Percentiles rank a stretch among this genome's conserved stretches.
These are phyloP conservation scores for Deilephila elpenor DNA, from an alignment of 2,888 invertebrate genomes.

Conservation along the genomic window DNA sequence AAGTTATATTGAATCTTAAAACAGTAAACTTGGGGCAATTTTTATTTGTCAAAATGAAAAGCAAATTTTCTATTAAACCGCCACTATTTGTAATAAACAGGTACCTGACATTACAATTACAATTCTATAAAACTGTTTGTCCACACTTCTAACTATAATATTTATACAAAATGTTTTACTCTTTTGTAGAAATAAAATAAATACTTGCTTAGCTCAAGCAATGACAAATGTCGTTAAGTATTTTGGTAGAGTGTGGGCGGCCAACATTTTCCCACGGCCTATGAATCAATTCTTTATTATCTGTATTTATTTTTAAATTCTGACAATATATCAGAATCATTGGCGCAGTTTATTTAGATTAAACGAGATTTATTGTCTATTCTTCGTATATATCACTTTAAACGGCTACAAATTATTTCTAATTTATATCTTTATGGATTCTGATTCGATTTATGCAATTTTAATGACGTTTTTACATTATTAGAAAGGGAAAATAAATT, in stretches of 20 bases:
- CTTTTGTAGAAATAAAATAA: too few relatives aligned
- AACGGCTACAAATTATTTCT: constrained; percentile 20
- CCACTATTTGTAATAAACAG: too few relatives aligned
- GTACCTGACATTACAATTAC: too few relatives aligned
- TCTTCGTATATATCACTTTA: constrained; percentile 18
- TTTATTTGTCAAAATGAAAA: too few relatives aligned
- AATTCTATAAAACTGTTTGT: too few relatives aligned
- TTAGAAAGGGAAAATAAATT: neutral
- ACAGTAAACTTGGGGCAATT: too few relatives aligned
- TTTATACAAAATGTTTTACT: too few relatives aligned
- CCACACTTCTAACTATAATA: too few relatives aligned
- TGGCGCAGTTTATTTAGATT: constrained; percentile 52
- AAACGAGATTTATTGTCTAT: constrained; percentile 48
- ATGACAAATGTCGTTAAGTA: constrained; percentile 11
- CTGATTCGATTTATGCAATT: neutral
- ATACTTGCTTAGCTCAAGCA: neutral
- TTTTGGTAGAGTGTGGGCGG: constrained; percentile 29
- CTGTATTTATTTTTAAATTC: constrained; percentile 38
- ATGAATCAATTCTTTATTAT: constrained; percentile 43
- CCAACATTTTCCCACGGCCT: constrained; percentile 53
- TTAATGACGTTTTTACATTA: neutral
- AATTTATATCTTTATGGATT: neutral
- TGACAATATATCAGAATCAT: constrained; percentile 51
- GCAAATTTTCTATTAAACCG: too few relatives aligned
- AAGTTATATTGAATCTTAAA: too few relatives aligned